These are phyloP conservation scores for Polylopha cassiicola DNA, from an alignment of 2,888 invertebrate species.

Conservation along the genomic window DNA sequence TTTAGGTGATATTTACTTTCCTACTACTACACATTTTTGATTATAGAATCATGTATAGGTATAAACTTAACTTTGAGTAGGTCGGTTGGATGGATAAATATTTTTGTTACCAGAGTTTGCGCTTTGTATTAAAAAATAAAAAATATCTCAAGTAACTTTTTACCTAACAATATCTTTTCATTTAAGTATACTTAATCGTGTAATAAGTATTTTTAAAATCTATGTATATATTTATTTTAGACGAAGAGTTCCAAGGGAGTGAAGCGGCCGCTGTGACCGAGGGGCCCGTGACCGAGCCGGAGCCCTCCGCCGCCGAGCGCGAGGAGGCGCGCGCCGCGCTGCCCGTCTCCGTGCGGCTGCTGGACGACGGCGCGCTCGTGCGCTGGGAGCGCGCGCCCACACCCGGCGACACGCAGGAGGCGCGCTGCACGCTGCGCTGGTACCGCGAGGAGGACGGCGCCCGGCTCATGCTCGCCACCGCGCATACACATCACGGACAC, in stretches of 20 bases:
- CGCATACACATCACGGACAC: conserved; percentile 83
- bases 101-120: too few species aligned
- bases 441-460: conserved; percentile 76
- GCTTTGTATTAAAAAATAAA: too few species aligned
- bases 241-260: too few species aligned
- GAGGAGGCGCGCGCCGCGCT: conserved; percentile 73
- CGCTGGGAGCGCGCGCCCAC: conserved; percentile 85
- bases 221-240: too few species aligned
- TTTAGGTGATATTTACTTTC: conserved; percentile 50
- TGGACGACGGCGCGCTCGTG: conserved; percentile 85
- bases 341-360: conserved; percentile 83
- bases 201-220: too few species aligned
- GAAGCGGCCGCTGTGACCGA: too few species aligned
- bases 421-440: conserved; percentile 79
- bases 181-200: too few species aligned
- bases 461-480: conserved; percentile 80
- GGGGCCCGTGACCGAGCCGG: not conserved
- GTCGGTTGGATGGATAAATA: too few species aligned
- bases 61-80: too few species aligned
- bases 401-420: conserved; percentile 80
- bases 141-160: too few species aligned
- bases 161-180: too few species aligned
- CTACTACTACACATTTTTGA: not conserved
- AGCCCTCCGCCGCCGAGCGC: conserved; percentile 70
- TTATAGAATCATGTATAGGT: too few species aligned